phyloP scores from a whole-genome alignment of 1,140 invertebrate species.

The Cylas formicarius region DNA sequence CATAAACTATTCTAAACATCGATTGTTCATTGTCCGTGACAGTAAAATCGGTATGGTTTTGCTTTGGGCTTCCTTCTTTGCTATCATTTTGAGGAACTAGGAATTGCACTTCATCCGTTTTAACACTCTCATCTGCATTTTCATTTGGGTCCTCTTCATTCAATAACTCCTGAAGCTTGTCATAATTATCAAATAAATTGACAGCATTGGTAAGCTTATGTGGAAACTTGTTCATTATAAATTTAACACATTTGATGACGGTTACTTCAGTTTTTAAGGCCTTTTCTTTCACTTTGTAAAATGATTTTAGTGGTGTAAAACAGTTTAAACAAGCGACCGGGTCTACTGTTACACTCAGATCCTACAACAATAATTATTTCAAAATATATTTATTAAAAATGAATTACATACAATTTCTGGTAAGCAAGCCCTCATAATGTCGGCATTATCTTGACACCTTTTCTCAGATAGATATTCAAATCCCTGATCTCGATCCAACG shows the following conservation, averaged over 20 bases:
- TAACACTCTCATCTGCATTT: too few relatives aligned
- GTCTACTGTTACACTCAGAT: slow-evolving; percentile 5
- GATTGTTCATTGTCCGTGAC: too few relatives aligned
- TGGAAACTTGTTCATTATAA: slow-evolving; percentile 5
- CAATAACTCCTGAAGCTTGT: slow-evolving; percentile 9
- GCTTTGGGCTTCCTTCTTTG: too few relatives aligned
- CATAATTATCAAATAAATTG: slow-evolving; percentile 12
- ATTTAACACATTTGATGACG: slow-evolving; percentile 9
- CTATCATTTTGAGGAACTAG: too few relatives aligned
- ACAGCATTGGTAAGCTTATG: neutral
- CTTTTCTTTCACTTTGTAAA: slow-evolving; percentile 5
- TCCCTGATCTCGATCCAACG: slow-evolving; percentile 4
- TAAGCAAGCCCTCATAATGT: slow-evolving; percentile 1
- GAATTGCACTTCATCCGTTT: too few relatives aligned
- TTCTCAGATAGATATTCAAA: slow-evolving; percentile 4
- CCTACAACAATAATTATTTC: too few relatives aligned
- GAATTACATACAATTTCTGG: slow-evolving; percentile 6
- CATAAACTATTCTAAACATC: too few relatives aligned
- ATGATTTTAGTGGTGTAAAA: slow-evolving; percentile 6
- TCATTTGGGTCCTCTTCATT: too few relatives aligned
- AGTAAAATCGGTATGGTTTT: too few relatives aligned
- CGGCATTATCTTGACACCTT: slow-evolving; percentile 1
- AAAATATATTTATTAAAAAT: slow-evolving; percentile 6
- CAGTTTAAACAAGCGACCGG: slow-evolving; percentile 7
- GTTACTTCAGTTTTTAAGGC: slow-evolving; percentile 6